Evolutionary conservation across 2,888 invertebrate genomes (phyloP), one percentile per base, ranked within the genome.

Genomic region (Melitaea athalia): DNA sequence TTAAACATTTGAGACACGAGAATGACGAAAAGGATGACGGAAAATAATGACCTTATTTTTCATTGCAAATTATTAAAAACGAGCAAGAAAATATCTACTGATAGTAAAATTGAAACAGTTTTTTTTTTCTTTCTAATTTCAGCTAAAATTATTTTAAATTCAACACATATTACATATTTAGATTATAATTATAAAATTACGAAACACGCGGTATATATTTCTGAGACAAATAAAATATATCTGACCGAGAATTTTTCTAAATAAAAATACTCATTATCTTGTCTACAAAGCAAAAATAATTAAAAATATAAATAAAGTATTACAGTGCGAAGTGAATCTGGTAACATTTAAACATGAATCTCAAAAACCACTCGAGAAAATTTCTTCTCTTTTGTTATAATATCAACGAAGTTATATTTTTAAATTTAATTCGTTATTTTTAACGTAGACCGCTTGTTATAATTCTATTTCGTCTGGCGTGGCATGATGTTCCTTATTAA

Each of bases 401-500:
- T 62, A 62, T 64, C 15, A 45, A 42, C 31, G 49, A 53, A 62
- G 33, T 55, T 33, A 31, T n/a, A 33, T 33, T 33, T n/a, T 49
- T n/a, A 49, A n/a, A n/a, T 14, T n/a, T 11, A 11, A 45, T 10
- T 4, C 24, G 24, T 24, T 24, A 24, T 24, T 24, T 24, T 24
- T 24, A 24, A 24, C 24, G 24, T 24, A 24, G 24, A 24, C 38
- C 38, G 4, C 38, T 7, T 38, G 38, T 38, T 57, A 57, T 57
- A 42, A 42, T n/a, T 57, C 15, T 42, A 15, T 42, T 57, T 31
- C 61, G n/a, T 47, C 45, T 45, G 53, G 31, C 61, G 53, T 53
- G 45, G 50, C 53, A 52, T 53, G 38, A 60, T 60, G 52, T 60
- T 52, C 12, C 65, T 83, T 85, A 88, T 88, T 88, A 87, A 88